Evolutionary conservation across 2,797 vertebrate genomes (phyloP).

Genomic region (Amazona ochrocephala): DNA sequence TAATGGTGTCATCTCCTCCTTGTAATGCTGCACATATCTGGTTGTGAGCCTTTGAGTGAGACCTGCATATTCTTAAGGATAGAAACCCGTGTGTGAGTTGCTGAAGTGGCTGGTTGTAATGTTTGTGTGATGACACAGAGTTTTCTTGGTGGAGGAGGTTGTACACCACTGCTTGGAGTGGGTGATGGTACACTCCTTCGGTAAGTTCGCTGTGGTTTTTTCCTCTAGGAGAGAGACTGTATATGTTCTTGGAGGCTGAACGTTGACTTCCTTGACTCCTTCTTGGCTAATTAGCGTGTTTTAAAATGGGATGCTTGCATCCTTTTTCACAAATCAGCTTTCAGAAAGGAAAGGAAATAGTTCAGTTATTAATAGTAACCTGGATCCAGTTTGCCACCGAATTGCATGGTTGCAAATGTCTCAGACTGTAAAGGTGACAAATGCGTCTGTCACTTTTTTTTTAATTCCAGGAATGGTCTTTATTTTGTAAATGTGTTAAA

Average conservation of each 20-base stretch:
- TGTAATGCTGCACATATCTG: accelerated
- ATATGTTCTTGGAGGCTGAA: background rate
- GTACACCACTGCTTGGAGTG: accelerated
- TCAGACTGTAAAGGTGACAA: slow-evolving; percentile 1
- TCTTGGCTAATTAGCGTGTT: slow-evolving; percentile 3
- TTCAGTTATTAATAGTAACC: slow-evolving; percentile 62
- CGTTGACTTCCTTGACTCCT: background rate
- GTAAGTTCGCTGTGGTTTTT: background rate
- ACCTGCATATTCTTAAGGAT: background rate
- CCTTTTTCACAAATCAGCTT: slow-evolving; percentile 11
- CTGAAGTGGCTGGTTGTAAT: background rate
- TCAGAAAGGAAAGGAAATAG: slow-evolving; percentile 28
- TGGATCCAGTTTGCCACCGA: slow-evolving; percentile 23
- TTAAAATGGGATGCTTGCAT: slow-evolving; percentile 21
- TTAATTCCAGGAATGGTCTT: background rate
- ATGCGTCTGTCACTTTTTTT: background rate
- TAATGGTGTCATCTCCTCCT: accelerated
- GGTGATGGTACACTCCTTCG: background rate
- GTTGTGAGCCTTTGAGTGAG: background rate
- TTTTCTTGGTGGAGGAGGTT: background rate
- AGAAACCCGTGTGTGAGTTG: accelerated
- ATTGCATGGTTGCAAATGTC: background rate
- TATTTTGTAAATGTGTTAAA: background rate
- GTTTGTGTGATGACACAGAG: background rate
- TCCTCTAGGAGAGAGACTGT: background rate